phyloP scores from a whole-genome alignment of 2,113 vertebrate genomes.

The Globicephala melas region DNA sequence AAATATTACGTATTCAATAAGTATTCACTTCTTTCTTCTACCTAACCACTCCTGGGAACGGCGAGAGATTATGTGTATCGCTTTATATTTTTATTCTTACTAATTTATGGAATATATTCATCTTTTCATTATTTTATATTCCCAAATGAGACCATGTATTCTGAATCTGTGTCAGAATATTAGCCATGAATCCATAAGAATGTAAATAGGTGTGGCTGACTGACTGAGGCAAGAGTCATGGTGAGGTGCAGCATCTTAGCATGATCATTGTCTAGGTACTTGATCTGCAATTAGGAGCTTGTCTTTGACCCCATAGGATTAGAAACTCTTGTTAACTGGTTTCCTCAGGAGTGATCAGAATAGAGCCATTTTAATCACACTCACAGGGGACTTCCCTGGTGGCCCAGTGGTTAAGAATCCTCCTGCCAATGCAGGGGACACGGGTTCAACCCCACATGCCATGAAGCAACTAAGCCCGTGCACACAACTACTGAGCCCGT shows the following conservation, averaged over 20 bases:
- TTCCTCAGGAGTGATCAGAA: background rate
- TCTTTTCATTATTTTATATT: background rate
- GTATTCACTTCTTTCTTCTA: background rate
- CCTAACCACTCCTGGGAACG: background rate
- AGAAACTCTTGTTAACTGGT: background rate
- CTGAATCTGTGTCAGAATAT: background rate
- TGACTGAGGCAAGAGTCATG: background rate
- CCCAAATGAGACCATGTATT: background rate
- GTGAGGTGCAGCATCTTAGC: background rate
- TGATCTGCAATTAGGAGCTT: background rate
- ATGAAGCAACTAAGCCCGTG: rapidly evolving
- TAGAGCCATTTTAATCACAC: background rate
- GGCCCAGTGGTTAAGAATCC: too few relatives aligned
- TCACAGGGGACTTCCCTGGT: background rate
- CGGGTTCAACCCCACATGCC: too few relatives aligned
- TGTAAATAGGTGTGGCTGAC: background rate
- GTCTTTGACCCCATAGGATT: background rate
- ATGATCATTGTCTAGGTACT: background rate
- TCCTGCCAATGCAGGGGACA: too few relatives aligned
- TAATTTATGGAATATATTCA: background rate
- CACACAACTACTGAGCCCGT: background rate
- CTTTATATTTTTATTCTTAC: background rate
- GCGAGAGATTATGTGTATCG: background rate
- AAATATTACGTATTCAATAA: background rate
- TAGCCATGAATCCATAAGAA: background rate